Conservation (phyloP, 2,797 vertebrate species). For the Lepilemur septentrionalis region DNA sequence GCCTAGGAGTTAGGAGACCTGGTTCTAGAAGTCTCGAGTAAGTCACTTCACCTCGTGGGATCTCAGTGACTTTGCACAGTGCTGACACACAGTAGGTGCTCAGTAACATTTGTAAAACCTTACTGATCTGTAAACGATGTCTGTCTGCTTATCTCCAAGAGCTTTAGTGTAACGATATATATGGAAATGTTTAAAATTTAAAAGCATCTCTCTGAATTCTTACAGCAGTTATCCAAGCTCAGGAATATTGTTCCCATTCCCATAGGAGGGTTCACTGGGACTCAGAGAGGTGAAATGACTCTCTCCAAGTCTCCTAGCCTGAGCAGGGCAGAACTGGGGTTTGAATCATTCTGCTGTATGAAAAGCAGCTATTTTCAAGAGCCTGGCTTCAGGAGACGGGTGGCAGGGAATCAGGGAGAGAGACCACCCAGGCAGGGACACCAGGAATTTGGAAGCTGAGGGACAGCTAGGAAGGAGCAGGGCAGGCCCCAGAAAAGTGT, state of each 20-base stretch:
- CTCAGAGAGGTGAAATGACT: not conserved
- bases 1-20: not conserved
- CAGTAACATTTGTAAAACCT: not conserved
- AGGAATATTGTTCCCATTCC: not conserved
- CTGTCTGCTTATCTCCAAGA: not conserved
- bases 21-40: not conserved
- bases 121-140: not conserved
- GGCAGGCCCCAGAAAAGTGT: not conserved
- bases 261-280: not conserved
- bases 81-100: not conserved
- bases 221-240: not conserved
- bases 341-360: not conserved
- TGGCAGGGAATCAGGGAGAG: no score
- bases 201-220: not conserved
- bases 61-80: not conserved
- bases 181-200: not conserved
- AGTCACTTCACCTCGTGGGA: not conserved
- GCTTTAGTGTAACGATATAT: not conserved
- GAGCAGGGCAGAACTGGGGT: not conserved
- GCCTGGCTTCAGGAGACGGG: not conserved
- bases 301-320: not conserved
- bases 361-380: not conserved
- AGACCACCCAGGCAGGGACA: no score
- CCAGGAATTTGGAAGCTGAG: not conserved
- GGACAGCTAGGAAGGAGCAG: not conserved